Evolutionary conservation across 1,140 invertebrate species (phyloP).

Genomic region (Chlorops oryzae): DNA sequence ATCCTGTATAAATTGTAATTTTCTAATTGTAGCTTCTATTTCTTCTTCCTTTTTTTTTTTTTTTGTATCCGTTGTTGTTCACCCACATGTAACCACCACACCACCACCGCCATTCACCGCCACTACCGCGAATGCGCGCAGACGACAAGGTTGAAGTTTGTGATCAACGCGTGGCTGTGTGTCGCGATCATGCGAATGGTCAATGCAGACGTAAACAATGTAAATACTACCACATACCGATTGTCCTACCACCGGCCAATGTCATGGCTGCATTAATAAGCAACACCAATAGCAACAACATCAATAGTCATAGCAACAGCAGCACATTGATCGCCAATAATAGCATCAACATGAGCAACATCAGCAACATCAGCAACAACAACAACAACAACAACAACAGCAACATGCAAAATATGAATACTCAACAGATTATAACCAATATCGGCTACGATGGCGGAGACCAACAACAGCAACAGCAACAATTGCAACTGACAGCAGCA

Average conservation of each 20-base stretch:
- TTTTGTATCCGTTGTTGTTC: constrained; percentile 2
- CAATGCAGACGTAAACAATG: constrained; percentile 81
- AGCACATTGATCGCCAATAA: constrained; percentile 8
- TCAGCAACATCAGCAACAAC: constrained; percentile 5
- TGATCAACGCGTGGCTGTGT: constrained; percentile 88
- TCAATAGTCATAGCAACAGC: constrained; percentile 7
- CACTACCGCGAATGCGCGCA: too few relatives aligned
- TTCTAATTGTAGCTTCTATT: constrained; percentile 11
- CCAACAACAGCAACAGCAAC: constrained; percentile 19
- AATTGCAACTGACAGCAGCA: constrained; percentile 7
- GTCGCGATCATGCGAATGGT: constrained; percentile 87
- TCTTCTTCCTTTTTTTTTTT: constrained; percentile 9
- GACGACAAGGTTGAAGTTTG: constrained; percentile 88
- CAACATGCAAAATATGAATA: constrained; percentile 10
- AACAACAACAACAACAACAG: constrained; percentile 14
- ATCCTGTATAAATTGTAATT: too few relatives aligned
- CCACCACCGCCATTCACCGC: constrained; percentile 29
- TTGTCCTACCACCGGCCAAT: constrained; percentile 68
- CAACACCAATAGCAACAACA: constrained; percentile 32
- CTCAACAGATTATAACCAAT: constrained; percentile 5
- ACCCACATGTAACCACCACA: constrained; percentile 23
- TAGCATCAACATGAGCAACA: constrained; percentile 7
- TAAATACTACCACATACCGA: constrained; percentile 91
- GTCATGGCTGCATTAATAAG: constrained; percentile 46
- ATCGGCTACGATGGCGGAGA: too few relatives aligned